phyloP scores from a whole-genome alignment of 2,888 invertebrate genomes.

The Catocala fraxini region DNA sequence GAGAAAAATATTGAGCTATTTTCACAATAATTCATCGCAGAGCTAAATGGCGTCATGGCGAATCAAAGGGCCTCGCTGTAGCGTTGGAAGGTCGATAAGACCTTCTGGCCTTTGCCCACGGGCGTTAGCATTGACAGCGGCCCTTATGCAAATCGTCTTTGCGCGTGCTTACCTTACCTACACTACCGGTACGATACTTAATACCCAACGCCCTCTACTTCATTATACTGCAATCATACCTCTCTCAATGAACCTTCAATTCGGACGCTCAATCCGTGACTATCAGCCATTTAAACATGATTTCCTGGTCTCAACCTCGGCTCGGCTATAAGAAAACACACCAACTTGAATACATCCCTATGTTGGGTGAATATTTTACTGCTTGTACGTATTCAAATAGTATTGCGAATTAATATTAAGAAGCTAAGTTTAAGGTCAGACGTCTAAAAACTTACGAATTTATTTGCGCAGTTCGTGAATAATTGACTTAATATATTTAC shows the following conservation, averaged over 20 bases:
- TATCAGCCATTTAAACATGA: constrained; percentile 57
- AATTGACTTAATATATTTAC: constrained; percentile 6
- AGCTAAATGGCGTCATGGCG: constrained; percentile 70
- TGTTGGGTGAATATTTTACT: constrained; percentile 45
- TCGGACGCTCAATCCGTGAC: constrained; percentile 59
- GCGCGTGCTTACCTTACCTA: constrained; percentile 60
- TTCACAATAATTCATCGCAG: constrained; percentile 56
- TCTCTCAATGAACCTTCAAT: constrained; percentile 62
- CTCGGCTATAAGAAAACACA: constrained; percentile 45
- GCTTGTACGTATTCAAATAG: constrained; percentile 41
- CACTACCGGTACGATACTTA: constrained; percentile 52
- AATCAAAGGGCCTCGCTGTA: constrained; percentile 80
- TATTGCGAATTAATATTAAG: constrained; percentile 49
- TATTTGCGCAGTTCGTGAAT: constrained; percentile 41
- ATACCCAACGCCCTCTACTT: constrained; percentile 44
- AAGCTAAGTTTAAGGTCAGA: constrained; percentile 37
- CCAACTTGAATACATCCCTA: constrained; percentile 35
- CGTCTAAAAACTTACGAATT: constrained; percentile 23
- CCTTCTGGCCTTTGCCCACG: constrained; percentile 76
- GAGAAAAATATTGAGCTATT: constrained; percentile 47
- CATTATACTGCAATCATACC: constrained; percentile 53
- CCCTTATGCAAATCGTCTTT: constrained; percentile 83
- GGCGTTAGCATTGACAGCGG: constrained; percentile 75
- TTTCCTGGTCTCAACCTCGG: constrained; percentile 59
- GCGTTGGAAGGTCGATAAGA: constrained; percentile 73